phyloP scores from a whole-genome alignment of 2,797 vertebrate species.

The Capromys pilorides region DNA sequence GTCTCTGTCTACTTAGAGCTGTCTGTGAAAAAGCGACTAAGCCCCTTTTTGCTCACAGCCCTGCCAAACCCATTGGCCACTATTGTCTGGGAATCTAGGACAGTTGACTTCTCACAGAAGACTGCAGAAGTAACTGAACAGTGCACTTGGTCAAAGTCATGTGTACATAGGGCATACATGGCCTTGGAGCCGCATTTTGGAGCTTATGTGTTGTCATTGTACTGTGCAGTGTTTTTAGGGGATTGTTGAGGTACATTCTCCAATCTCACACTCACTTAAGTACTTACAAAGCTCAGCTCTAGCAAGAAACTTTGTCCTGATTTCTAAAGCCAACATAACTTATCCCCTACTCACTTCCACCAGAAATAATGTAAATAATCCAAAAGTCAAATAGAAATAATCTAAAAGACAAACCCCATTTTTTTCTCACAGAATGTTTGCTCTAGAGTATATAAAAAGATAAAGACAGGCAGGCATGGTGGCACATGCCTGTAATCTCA shows the following conservation, averaged over 20 bases:
- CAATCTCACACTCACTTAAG: background rate
- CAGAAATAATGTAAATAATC: background rate
- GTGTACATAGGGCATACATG: constrained; percentile 34
- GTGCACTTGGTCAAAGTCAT: constrained; percentile 47
- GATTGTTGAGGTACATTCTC: background rate
- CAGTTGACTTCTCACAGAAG: background rate
- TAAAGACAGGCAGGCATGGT: no score
- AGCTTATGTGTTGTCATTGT: background rate
- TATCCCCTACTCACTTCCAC: background rate
- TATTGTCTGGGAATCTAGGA: constrained; percentile 51
- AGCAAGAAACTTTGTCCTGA: background rate
- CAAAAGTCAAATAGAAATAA: background rate
- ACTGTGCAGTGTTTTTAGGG: background rate
- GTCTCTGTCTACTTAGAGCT: background rate
- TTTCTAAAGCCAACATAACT: background rate
- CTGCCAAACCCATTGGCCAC: background rate
- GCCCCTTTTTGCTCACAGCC: background rate
- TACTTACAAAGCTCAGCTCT: constrained; percentile 4
- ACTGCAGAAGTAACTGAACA: constrained; percentile 1
- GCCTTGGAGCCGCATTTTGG: background rate
- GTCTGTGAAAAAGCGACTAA: background rate
- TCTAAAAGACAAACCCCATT: background rate
- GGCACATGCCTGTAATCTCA: no score
- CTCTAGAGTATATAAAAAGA: background rate
- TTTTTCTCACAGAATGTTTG: background rate